phyloP scores from a whole-genome alignment of 2,797 vertebrate genomes.

The Tokudaia muenninki region DNA sequence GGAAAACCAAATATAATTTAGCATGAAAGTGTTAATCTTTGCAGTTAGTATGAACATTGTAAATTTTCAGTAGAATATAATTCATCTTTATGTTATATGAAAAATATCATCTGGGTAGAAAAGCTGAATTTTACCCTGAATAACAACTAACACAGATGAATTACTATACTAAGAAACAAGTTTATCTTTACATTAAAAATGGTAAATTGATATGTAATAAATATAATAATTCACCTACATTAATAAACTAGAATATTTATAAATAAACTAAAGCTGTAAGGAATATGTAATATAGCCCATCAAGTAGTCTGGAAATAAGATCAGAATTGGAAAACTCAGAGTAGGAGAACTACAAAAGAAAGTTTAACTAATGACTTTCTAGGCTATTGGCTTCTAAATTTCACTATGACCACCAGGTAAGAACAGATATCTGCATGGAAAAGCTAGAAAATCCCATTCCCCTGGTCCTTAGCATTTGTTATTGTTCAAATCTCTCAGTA shows the following conservation, averaged over 20 bases:
- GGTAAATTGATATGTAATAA: neutral
- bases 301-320: neutral
- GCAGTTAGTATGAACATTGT: conserved; percentile 58
- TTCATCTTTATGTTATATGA: conserved; percentile 55
- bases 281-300: neutral
- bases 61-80: conserved; percentile 62
- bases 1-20: conserved; percentile 59
- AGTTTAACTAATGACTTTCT: neutral
- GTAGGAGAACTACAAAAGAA: neutral
- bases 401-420: neutral
- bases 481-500: neutral
- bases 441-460: neutral
- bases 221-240: neutral
- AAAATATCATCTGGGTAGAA: conserved; percentile 47
- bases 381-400: conserved; percentile 7
- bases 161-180: neutral
- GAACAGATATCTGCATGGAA: neutral
- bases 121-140: conserved; percentile 59
- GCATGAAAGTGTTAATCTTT: conserved; percentile 66
- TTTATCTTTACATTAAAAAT: conserved; percentile 43
- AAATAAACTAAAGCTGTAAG: neutral
- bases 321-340: neutral
- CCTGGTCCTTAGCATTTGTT: neutral
- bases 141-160: neutral
- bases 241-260: neutral